These are phyloP conservation scores for Tholera decimalis DNA, from an alignment of 2,888 invertebrate genomes.

Conservation along the genomic window DNA sequence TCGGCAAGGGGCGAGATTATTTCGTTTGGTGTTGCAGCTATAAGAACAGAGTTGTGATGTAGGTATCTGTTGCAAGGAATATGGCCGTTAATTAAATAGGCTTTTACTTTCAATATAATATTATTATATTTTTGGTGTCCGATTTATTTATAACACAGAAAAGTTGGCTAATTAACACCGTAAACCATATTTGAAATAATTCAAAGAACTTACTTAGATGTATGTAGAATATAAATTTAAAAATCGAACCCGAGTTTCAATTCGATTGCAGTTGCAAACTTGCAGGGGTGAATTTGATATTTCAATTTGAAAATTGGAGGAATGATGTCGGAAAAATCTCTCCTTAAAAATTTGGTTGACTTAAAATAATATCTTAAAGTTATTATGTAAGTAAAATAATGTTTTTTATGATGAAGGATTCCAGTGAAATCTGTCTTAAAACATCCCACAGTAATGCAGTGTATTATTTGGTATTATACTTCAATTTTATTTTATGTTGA, in stretches of 20 bases:
- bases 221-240: slow-evolving; percentile 30
- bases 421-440: slow-evolving; percentile 51
- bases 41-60: slow-evolving; percentile 31
- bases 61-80: slow-evolving; percentile 15
- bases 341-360: slow-evolving; percentile 18
- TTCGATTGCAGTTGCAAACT: slow-evolving; percentile 33
- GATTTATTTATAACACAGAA: neutral
- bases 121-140: neutral
- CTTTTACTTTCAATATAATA: neutral
- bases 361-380: slow-evolving; percentile 4
- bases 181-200: neutral
- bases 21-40: slow-evolving; percentile 38
- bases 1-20: slow-evolving; percentile 69
- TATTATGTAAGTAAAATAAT: neutral
- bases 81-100: neutral
- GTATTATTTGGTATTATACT: slow-evolving; percentile 74
- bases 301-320: slow-evolving; percentile 43
- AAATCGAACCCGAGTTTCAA: slow-evolving; percentile 34
- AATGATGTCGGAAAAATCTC: slow-evolving; percentile 23
- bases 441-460: slow-evolving; percentile 68
- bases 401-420: neutral
- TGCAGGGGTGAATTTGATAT: slow-evolving; percentile 43
- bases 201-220: neutral
- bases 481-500: slow-evolving; percentile 85
- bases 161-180: neutral